Base-by-base conservation (phyloP, 2,797 vertebrate species). In the Xiphorhynchus erythropygius region DNA sequence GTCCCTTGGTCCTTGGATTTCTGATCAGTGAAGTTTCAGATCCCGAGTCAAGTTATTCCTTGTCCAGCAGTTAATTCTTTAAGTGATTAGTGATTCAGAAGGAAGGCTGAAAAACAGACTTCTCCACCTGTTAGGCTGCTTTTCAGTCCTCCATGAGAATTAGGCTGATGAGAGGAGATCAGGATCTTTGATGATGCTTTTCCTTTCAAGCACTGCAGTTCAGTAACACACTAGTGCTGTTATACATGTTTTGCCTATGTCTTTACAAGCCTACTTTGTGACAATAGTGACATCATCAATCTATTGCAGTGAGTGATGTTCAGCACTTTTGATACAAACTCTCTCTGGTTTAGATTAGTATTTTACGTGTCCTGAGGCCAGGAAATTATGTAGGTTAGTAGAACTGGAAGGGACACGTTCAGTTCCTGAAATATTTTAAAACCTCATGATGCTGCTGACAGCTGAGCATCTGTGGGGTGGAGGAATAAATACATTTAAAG, bases 221-320 rank as follows among this genome's bases (percentile, higher is more conserved):
- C 44, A 81, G 25, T 84, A 62, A 80, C 65, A 33, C 14, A 10
- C 7, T 28, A 42, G 19, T 41, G 62, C 42, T 73, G 9, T 59
- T 55, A 10, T 0, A 10, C 3, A 3, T 11, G 7, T 56, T 85
- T 81, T 44, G 25, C 18, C 41, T 64, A 0, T 44, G 12, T 42
- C 12, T 84, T 67, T 81, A 39, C 63, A 19, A 65, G 68, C 27
- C 9, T 24, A 5, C 17, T 82, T 53, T 52, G 35, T 55, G n/a
- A 25, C 42, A 47, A 5, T 8, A 46, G 24, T 32, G 24, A 25
- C 21, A 10, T 33, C 27, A 57, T 59, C 56, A 55, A 1, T 32
- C 39, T 57, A 9, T 30, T 46, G 60, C 30, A 57, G 24, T 33
- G 32, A 63, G 35, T 10, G 13, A 2, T 21, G 25, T 44, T 80